Percentiles rank a stretch among this genome's conserved stretches.
These are phyloP conservation scores for Azorinus chamasolen DNA, from an alignment of 2,888 invertebrate genomes.

Conservation along the genomic window DNA sequence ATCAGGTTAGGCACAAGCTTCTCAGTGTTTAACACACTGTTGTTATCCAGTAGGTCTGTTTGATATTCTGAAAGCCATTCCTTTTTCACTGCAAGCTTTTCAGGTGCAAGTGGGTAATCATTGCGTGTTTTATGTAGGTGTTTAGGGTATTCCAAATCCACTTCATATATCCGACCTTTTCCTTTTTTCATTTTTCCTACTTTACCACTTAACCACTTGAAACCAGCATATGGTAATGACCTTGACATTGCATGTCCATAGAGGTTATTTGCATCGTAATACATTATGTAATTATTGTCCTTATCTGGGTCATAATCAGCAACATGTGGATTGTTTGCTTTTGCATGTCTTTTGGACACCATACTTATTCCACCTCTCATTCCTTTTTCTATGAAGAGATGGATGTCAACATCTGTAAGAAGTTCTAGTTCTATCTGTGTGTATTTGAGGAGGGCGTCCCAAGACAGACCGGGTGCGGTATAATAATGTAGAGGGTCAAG, in stretches of 20 bases:
- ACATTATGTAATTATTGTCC: conserved; percentile 37
- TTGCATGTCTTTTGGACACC: too few relatives aligned
- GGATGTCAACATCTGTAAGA: too few relatives aligned
- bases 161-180: conserved; percentile 35
- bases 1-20: conserved; percentile 66
- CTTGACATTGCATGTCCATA: conserved; percentile 48
- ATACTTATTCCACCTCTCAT: too few relatives aligned
- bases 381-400: too few relatives aligned
- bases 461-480: too few relatives aligned
- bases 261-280: too few relatives aligned
- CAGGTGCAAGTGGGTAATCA: conserved; percentile 62
- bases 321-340: too few relatives aligned
- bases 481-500: too few relatives aligned
- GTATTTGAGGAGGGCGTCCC: too few relatives aligned
- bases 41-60: conserved; percentile 62
- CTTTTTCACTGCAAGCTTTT: conserved; percentile 72
- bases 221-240: conserved; percentile 74
- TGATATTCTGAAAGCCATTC: conserved; percentile 35
- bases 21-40: conserved; percentile 31
- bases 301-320: too few relatives aligned
- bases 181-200: conserved; percentile 61
- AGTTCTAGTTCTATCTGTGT: too few relatives aligned
- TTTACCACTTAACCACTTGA: conserved; percentile 77
- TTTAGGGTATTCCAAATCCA: conserved; percentile 47
- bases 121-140: conserved; percentile 37